Conservation (phyloP, 2,113 vertebrate genomes). For the Oplegnathus fasciatus region DNA sequence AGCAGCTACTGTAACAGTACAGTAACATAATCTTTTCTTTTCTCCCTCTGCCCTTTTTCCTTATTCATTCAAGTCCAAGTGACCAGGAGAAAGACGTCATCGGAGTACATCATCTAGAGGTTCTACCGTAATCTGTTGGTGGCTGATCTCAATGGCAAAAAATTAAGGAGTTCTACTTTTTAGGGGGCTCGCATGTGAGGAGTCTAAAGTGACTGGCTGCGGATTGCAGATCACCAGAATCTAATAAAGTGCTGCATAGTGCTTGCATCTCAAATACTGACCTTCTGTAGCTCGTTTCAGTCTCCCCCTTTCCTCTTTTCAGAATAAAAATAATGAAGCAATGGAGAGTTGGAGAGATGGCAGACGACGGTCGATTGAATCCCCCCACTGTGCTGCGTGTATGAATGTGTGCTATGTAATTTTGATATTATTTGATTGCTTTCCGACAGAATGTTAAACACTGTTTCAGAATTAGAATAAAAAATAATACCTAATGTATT, state of each 20-base stretch:
- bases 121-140: not conserved
- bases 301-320: not conserved
- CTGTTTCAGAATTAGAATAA: not conserved
- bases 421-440: not conserved
- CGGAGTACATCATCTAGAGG: not conserved
- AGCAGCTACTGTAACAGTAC: not conserved
- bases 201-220: not conserved
- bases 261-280: not conserved
- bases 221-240: constrained; percentile 14
- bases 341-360: not conserved
- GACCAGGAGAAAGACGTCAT: not conserved
- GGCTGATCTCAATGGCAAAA: not conserved
- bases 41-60: not conserved
- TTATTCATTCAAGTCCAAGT: not conserved
- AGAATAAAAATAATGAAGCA: not conserved
- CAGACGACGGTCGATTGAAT: not conserved
- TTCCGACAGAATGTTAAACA: not conserved
- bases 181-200: not conserved
- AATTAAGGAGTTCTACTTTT: not conserved
- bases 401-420: not conserved
- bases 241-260: not conserved
- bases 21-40: not conserved
- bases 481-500: not conserved
- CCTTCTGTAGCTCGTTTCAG: not conserved
- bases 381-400: not conserved